Conservation (phyloP, 1,140 invertebrate species). For the Apis dorsata region DNA sequence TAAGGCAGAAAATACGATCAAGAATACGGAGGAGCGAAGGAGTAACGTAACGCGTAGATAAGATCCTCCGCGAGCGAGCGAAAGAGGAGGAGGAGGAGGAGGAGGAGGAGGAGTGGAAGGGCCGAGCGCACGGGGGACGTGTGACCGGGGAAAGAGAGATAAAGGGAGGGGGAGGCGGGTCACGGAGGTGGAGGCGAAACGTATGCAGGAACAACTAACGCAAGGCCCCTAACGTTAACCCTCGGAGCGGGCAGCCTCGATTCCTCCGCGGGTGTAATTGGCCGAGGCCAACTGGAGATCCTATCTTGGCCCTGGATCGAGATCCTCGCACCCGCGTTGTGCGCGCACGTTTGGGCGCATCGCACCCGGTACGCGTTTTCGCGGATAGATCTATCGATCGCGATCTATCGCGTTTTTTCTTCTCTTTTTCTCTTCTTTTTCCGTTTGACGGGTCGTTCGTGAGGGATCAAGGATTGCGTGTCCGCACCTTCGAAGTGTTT, state of each 20-base stretch:
- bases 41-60: constrained; percentile 70
- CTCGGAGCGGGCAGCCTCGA: constrained; percentile 47
- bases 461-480: too few relatives aligned
- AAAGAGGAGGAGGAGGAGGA: constrained; percentile 10
- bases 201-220: constrained; percentile 62
- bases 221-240: constrained; percentile 60
- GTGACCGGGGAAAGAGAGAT: neutral
- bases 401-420: neutral
- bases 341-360: constrained; percentile 58
- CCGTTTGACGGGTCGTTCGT: too few relatives aligned
- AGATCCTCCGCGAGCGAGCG: constrained; percentile 58
- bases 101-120: neutral
- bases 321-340: constrained; percentile 66
- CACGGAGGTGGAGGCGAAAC: constrained; percentile 57
- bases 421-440: neutral
- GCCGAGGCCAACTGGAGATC: constrained; percentile 64
- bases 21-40: constrained; percentile 48
- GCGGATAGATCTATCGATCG: constrained; percentile 37
- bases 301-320: constrained; percentile 67
- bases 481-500: too few relatives aligned
- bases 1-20: neutral
- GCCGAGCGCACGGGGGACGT: neutral
- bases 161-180: constrained; percentile 29
- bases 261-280: constrained; percentile 68
- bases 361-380: constrained; percentile 56